Conservation (phyloP, 2,888 invertebrate species). For the Cosmorhoe ocellata region DNA sequence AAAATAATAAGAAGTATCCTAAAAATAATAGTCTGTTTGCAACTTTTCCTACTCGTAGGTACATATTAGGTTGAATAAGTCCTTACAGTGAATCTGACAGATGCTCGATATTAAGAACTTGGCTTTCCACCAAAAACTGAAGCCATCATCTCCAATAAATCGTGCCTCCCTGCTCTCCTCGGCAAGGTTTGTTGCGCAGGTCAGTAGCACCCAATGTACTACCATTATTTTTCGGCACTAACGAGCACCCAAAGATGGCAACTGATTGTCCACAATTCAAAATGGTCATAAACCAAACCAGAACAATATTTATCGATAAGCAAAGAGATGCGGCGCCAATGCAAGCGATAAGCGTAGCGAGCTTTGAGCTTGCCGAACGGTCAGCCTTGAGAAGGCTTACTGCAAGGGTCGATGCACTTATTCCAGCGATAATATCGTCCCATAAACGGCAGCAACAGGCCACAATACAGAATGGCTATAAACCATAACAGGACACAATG, state of each 20-base stretch:
- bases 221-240: constrained; percentile 30
- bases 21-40: too few relatives aligned
- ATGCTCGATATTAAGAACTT: not conserved
- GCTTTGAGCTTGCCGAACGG: not conserved
- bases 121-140: constrained; percentile 1
- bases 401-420: constrained; percentile 2
- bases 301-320: constrained; percentile 44
- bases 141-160: not conserved
- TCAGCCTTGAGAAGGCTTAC: not conserved
- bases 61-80: too few relatives aligned
- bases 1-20: too few relatives aligned
- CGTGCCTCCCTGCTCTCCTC: not conserved
- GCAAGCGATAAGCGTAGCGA: not conserved
- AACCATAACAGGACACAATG: constrained; percentile 56
- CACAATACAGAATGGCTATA: constrained; percentile 47
- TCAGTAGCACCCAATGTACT: constrained; percentile 2
- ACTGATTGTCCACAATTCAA: constrained; percentile 38
- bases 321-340: not conserved
- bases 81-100: too few relatives aligned
- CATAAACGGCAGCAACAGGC: constrained; percentile 46
- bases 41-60: too few relatives aligned
- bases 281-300: constrained; percentile 55
- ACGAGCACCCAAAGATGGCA: constrained; percentile 55
- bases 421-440: constrained; percentile 46
- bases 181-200: constrained; percentile 6